Evolutionary conservation across 2,113 vertebrate species (phyloP), one percentile per base, ranked within the genome.

Genomic region (Phaetusa simplex): DNA sequence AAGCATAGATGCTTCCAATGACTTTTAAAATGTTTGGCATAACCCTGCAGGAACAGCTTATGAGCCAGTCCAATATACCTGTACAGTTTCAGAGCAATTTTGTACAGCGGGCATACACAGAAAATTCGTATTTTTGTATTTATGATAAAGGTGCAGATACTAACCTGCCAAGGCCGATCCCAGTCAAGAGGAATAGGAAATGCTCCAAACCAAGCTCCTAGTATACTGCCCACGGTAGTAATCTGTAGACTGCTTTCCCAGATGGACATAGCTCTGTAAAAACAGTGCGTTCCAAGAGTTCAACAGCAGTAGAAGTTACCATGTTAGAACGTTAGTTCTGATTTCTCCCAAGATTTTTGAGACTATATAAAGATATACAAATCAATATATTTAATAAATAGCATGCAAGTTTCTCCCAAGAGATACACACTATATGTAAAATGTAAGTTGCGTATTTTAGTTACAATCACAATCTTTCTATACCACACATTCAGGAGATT

Each of bases 111-210:
- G 26, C 32, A 40, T 12, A 84, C 42, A 29, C 55, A 81, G 61
- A 83, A 84, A 86, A 80, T 18, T 1, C 50, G 0, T 47, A 22
- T 34, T 47, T 62, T 26, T 34, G 12, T 36, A 29, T 61, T 91
- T 18, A 38, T 49, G 36, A 64, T 17, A 58, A 66, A 56, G 34
- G 11, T 42, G 50, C 2, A 73, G 40, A 89, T 69, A 98, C 99
- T 97, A 64, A 99, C 99, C 99, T 99, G 99, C 99, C 99, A 99
- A 7, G 99, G 99, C 82, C 99, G 98, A 98, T 99, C 99, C 99
- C 99, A 99, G 88, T 99, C 99, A 58, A 99, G 98, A 52, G 99
- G 99, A 94, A 99, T 99, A 56, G 99, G 99, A 96, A 99, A 99
- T 38, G 99, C 99, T 97, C 99, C 99, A 82, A 99, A 90, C 99